Percentiles rank a stretch among this genome's conserved stretches.
Conservation (phyloP, 2,797 vertebrate genomes). For the Peromyscus melanophrys region DNA sequence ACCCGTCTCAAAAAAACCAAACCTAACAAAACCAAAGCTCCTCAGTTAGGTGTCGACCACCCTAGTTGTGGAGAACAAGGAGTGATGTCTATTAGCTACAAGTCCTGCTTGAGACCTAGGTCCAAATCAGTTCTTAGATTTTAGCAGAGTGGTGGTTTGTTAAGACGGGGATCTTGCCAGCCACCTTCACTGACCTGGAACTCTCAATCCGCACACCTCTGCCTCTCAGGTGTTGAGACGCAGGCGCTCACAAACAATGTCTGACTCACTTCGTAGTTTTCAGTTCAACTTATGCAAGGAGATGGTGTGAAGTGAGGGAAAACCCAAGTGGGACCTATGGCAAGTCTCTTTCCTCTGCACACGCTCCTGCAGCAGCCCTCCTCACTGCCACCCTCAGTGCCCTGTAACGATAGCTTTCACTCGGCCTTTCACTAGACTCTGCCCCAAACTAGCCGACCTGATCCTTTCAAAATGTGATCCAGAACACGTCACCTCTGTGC, state of each 20-base stretch:
- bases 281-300: slow-evolving; percentile 52
- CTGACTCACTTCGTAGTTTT: slow-evolving; percentile 10
- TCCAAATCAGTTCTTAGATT: neutral
- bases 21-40: neutral
- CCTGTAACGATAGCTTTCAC: neutral
- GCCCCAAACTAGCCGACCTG: neutral
- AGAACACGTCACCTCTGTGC: neutral
- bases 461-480: slow-evolving; percentile 25
- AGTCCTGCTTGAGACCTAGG: slow-evolving; percentile 35
- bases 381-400: slow-evolving; percentile 35
- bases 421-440: neutral
- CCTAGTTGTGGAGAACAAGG: slow-evolving; percentile 68
- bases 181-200: neutral
- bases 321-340: neutral
- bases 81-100: slow-evolving; percentile 66
- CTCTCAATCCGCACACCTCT: neutral
- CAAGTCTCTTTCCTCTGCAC: neutral
- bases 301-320: neutral
- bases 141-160: neutral
- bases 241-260: neutral
- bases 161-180: neutral
- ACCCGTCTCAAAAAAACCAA: neutral
- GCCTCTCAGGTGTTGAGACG: neutral
- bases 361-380: neutral
- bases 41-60: neutral